These are phyloP conservation scores for Anthrax anthrax DNA, from an alignment of 2,888 invertebrate species.

Conservation along the genomic window DNA sequence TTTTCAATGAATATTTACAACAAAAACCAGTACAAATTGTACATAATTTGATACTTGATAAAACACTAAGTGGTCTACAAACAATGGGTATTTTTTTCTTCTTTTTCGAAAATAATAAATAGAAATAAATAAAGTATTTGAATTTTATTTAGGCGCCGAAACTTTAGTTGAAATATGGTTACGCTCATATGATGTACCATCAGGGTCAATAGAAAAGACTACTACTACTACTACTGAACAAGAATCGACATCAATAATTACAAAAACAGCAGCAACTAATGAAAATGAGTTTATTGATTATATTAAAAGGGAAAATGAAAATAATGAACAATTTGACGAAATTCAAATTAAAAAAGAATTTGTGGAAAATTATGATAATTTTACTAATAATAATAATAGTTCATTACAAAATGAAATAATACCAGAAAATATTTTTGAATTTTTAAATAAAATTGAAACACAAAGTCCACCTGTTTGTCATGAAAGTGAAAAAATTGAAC, in stretches of 20 bases:
- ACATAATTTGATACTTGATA: constrained; percentile 67
- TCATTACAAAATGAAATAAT: no score
- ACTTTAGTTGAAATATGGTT: constrained; percentile 62
- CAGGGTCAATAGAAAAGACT: constrained; percentile 11
- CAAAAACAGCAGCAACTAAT: constrained; percentile 10
- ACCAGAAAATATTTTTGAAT: no score
- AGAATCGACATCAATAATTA: constrained; percentile 15
- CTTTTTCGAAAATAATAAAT: background rate
- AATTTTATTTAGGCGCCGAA: constrained; percentile 49
- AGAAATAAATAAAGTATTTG: background rate
- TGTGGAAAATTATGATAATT: no score
- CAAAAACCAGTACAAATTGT: constrained; percentile 68
- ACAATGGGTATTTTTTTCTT: constrained; percentile 44
- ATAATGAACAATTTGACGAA: background rate
- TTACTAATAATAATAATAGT: no score
- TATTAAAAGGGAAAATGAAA: no score
- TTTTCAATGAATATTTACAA: constrained; percentile 51
- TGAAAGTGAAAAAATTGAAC: no score
- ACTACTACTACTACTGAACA: no score
- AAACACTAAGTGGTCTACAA: constrained; percentile 69
- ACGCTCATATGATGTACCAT: constrained; percentile 30
- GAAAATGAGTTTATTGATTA: no score
- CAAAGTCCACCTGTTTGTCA: no score
- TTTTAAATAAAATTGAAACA: no score
- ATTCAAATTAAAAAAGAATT: no score